Percentiles rank a stretch among this genome's conserved stretches.
These are phyloP conservation scores for Semnornis frantzii DNA, from an alignment of 2,113 vertebrate species.

Conservation along the genomic window DNA sequence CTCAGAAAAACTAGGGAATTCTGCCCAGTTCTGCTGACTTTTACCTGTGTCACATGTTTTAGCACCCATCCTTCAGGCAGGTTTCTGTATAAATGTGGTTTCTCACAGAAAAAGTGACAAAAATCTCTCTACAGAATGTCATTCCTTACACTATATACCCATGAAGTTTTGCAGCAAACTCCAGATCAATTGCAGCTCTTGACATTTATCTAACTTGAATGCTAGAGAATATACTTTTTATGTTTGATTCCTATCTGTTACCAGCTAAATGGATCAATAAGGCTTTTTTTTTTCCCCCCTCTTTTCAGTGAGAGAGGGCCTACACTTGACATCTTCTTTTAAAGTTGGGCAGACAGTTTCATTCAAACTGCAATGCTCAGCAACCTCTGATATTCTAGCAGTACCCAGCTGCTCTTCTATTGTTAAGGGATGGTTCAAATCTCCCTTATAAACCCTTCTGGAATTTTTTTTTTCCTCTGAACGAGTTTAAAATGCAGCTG, in stretches of 20 bases:
- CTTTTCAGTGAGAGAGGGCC: neutral
- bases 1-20: neutral
- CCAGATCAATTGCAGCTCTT: conserved; percentile 41
- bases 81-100: neutral
- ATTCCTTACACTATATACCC: neutral
- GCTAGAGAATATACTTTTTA: neutral
- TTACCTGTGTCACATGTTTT: neutral
- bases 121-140: neutral
- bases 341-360: neutral
- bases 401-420: conserved; percentile 25
- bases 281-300: neutral
- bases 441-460: neutral
- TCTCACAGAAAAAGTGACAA: neutral
- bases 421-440: conserved; percentile 1
- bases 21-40: neutral
- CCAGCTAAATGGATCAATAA: conserved; percentile 44
- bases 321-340: conserved; percentile 11
- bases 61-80: neutral
- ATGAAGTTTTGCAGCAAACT: neutral
- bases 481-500: conserved; percentile 10
- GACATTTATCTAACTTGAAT: conserved; percentile 39
- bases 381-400: conserved; percentile 15
- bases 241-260: conserved; percentile 27
- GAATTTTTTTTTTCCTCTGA: neutral
- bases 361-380: conserved; percentile 1